phyloP scores from a whole-genome alignment of 2,888 invertebrate species.

The Willowsia nigromaculata region DNA sequence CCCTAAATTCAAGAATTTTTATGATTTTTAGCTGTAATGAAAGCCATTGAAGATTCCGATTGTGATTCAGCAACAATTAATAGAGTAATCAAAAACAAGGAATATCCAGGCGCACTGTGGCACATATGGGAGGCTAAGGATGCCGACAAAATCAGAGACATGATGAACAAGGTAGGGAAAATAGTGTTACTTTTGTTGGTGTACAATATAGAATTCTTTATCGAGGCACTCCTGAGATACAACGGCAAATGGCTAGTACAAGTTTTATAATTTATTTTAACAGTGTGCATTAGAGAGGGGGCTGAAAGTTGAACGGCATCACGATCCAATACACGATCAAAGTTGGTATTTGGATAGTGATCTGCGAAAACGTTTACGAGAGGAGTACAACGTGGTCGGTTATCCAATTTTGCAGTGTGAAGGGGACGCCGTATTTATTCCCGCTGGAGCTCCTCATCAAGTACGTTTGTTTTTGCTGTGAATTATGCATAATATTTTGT shows the following conservation, averaged over 20 bases:
- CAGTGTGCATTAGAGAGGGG: constrained; percentile 89
- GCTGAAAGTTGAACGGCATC: constrained; percentile 90
- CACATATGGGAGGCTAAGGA: constrained; percentile 97
- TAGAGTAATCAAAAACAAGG: constrained; percentile 88
- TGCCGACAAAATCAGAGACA: constrained; percentile 96
- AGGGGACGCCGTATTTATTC: constrained; percentile 98
- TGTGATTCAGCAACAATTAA: constrained; percentile 93
- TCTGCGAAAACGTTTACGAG: constrained; percentile 91
- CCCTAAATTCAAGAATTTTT: too few relatives aligned
- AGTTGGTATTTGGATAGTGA: constrained; percentile 95
- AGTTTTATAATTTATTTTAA: too few relatives aligned
- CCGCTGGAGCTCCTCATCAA: constrained; percentile 99
- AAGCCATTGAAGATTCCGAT: constrained; percentile 94
- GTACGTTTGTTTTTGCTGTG: constrained; percentile 79
- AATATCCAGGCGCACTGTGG: constrained; percentile 97
- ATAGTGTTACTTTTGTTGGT: neutral
- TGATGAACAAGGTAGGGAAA: constrained; percentile 90
- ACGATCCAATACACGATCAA: constrained; percentile 99
- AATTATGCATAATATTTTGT: neutral
- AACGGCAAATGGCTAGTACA: too few relatives aligned
- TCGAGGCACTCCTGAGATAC: too few relatives aligned
- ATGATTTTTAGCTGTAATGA: constrained; percentile 71
- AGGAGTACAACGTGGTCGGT: constrained; percentile 95
- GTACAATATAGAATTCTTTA: too few relatives aligned
- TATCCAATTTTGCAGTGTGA: constrained; percentile 97